Base-by-base conservation (phyloP, 2,113 vertebrate species). In the Brachyhypopomus gauderio region DNA sequence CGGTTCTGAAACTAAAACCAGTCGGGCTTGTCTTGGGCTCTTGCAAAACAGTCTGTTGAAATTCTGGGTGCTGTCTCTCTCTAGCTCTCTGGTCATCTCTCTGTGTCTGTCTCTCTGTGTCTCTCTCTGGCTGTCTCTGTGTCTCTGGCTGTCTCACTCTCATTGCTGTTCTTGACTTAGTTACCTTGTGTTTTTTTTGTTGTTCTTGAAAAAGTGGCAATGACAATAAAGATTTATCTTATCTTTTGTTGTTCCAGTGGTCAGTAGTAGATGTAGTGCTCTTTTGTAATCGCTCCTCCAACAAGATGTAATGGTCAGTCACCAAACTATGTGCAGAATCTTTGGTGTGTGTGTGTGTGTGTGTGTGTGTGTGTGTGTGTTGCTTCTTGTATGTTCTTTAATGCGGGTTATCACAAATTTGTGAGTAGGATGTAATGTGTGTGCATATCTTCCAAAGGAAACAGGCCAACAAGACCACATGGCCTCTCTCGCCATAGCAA, bases 41-140 rank as follows among this genome's bases (percentile, higher is more conserved):
- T 86, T 66, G 88, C 79, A 91, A 92, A 60, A 75, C 71, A 0
- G 0, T 90, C 89, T 90, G 82, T 88, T 90, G 91, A 92, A 74
- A 52, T 75, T 63, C 23, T n/a, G 22, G 14, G 30, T 16, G 34
- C 41, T 27, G 17, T 48, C 56, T 3, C 17, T 34, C 41, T 74
- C 5, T 85, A 36, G 78, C 17, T 78, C 2, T 75, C 64, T 73
- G 16, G 8, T 25, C 71, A 48, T 30, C 0, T 25, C 55, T 71
- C 52, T 59, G 72, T 76, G 73, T 38, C 45, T 52, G 2, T 77
- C 56, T 60, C 69, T 75, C 30, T 66, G 16, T 41, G 36, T 30
- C 63, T 60, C 25, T 25, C 8, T 11, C 56, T 73, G 45, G 22
- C 17, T 63, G 67, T n/a, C n/a, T n/a, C 52, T 59, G 72, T 76